phyloP scores from a whole-genome alignment of 1,140 invertebrate species.

The Zophobas atratus region DNA sequence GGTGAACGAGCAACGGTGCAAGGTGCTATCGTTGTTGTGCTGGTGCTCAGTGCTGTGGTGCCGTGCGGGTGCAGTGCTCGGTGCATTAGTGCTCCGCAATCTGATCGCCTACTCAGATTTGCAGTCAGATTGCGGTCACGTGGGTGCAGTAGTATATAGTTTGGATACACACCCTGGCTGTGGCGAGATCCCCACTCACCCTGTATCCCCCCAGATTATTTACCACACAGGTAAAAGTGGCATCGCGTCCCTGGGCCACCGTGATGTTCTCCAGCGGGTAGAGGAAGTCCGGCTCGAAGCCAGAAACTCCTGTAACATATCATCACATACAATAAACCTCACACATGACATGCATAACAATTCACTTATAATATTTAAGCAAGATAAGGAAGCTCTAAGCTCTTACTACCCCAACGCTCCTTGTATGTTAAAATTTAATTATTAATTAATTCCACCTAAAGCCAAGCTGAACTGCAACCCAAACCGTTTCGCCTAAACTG shows the following conservation, averaged over 20 bases:
- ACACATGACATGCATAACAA: constrained; percentile 50
- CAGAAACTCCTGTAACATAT: constrained; percentile 69
- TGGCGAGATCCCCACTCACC: constrained; percentile 91
- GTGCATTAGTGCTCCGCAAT: constrained; percentile 49
- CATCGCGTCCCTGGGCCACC: constrained; percentile 88
- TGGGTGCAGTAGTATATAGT: constrained; percentile 60
- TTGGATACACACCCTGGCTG: constrained; percentile 82
- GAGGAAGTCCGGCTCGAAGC: constrained; percentile 88
- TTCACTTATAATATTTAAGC: constrained; percentile 48
- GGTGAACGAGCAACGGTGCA: constrained; percentile 28
- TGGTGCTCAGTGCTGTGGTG: constrained; percentile 52
- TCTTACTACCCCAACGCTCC: constrained; percentile 43
- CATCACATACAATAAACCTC: constrained; percentile 41
- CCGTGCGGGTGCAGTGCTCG: constrained; percentile 55
- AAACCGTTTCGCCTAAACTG: not conserved
- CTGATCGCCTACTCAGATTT: constrained; percentile 46
- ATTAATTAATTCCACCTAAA: constrained; percentile 36
- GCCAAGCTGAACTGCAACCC: constrained; percentile 21
- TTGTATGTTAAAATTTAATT: constrained; percentile 45
- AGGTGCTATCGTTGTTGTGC: constrained; percentile 46
- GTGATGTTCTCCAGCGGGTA: constrained; percentile 90
- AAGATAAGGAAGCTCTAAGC: constrained; percentile 40
- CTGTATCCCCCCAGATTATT: constrained; percentile 93
- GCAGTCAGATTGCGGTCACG: constrained; percentile 51
- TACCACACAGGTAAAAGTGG: constrained; percentile 91